These are phyloP conservation scores for Scelioninae gen. 1 DNA, from an alignment of 2,888 invertebrate species.

Conservation along the genomic window DNA sequence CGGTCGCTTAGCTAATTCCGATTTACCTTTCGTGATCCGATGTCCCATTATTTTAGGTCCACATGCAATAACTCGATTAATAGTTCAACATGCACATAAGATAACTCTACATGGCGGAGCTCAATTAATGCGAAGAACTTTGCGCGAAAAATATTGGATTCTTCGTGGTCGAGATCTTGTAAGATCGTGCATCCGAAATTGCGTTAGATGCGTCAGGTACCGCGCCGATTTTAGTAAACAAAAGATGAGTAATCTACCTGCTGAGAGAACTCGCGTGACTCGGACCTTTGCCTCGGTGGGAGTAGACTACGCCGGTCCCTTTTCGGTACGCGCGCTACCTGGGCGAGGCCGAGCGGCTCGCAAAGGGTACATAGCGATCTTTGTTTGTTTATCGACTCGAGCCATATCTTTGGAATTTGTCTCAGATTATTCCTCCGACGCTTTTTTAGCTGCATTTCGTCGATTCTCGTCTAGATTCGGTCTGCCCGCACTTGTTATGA, in stretches of 20 bases:
- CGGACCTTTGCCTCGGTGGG: not conserved
- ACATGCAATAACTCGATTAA: not conserved
- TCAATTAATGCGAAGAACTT: constrained; percentile 36
- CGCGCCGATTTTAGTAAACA: not conserved
- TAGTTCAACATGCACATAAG: constrained; percentile 28
- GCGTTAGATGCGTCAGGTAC: constrained; percentile 25
- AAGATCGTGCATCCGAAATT: constrained; percentile 14
- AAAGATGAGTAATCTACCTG: constrained; percentile 18
- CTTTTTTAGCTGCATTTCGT: constrained; percentile 12
- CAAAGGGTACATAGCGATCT: not conserved
- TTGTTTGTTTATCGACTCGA: not conserved
- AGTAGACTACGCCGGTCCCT: constrained; percentile 13
- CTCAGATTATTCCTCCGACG: not conserved
- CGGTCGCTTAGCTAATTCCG: not conserved
- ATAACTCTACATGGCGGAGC: constrained; percentile 52
- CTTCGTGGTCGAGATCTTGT: constrained; percentile 18
- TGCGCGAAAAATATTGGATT: constrained; percentile 58
- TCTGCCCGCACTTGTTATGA: not conserved
- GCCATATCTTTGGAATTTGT: constrained; percentile 8
- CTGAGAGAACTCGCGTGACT: not conserved
- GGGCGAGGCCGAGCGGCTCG: not conserved
- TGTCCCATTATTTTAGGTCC: constrained; percentile 1
- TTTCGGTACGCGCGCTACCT: not conserved
- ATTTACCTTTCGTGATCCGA: not conserved
- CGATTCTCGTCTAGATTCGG: not conserved